Evolutionary conservation across 2,888 invertebrate species (phyloP), one percentile per base, ranked within the genome.

Genomic region (Andrena praecox): DNA sequence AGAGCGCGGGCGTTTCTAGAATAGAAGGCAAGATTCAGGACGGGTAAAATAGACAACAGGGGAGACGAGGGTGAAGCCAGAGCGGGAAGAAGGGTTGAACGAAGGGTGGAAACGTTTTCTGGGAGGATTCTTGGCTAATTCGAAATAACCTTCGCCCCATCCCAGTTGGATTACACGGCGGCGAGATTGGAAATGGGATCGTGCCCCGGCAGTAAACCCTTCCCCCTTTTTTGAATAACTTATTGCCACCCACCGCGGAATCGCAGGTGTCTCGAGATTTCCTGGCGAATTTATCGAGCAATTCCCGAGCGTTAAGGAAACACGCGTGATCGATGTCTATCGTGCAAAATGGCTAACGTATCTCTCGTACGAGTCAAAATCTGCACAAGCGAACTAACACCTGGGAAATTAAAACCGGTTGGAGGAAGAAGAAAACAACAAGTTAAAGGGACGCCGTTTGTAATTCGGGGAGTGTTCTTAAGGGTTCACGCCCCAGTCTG

Each of bases 41-140:
- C 33, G 29, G 56, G 56, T 27, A 12, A 56, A 73, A 64, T 16
- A 48, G 60, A 68, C 16, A 56, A 68, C 29, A 24, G 16, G 35
- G 1, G 20, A 27, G 52, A 62, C 24, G 66, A 54, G 59, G 64
- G 48, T 48, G 63, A 29, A 20, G 56, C 1, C 33, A 56, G 62
- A 1, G 72, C 20, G 42, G 10, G 52, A 42, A 50, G 66, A 63
- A 68, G 77, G 67, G 64, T 72, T 24, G 70, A 50, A 5, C 20
- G 50, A 68, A 59, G 50, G 76, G 35, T 69, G 70, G 80, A 84
- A 89, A 83, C 84, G 83, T 81, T 84, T 82, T 87, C 77, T 72
- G 79, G 82, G 77, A 70, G 83, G 78, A 80, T 89, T 85, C 82
- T 78, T 80, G 76, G 80, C 85, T 89, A 88, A 88, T 90, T 89